Base-by-base conservation (phyloP, 2,888 invertebrate species). In the Heteropelma amictum region DNA sequence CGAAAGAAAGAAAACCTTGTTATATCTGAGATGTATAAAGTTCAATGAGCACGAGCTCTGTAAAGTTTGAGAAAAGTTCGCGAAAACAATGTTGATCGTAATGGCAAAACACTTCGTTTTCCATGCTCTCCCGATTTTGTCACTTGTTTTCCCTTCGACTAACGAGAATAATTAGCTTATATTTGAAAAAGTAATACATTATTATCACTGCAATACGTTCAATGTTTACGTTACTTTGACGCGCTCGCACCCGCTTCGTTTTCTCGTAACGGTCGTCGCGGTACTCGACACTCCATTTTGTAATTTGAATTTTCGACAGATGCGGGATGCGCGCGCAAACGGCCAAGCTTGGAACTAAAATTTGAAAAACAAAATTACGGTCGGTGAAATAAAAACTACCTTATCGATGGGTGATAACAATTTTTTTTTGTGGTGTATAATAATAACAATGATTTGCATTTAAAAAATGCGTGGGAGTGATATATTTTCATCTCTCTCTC, bases 271-370 rank as follows among this genome's bases (percentile, higher is more conserved):
- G 64, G 74, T 74, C 56, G 49, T 54, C 35, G 54, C 53, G 33
- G 33, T 12, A 35, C 14, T 56, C 61, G 49, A 67, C 60, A 23
- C 71, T 75, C 75, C 75, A 75, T 75, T 71, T 75, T 75, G 75
- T 75, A 63, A 75, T 75, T 75, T 71, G 58, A 75, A 75, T 75
- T 63, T 17, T 21, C 28, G 64, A 30, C 56, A 49, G 33, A 35
- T 49, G 35, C 35, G 54, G 51, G 49, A 63, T 51, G 71, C 67
- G 51, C 38, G 40, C 21, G 38, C 17, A 12, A 35, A 14, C 19
- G 12, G 10, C 14, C 10, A 21, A 38, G 38, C n/a, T 4, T n/a
- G 5, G 7, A 6, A 33, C 17, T 26, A 23, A 33, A 51, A 38
- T 0, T 26, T 10, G 40, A 53, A 51, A 19, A 17, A 19, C n/a